These are phyloP conservation scores for Trematocara macrostoma DNA, from an alignment of 2,113 vertebrate genomes.

Conservation along the genomic window DNA sequence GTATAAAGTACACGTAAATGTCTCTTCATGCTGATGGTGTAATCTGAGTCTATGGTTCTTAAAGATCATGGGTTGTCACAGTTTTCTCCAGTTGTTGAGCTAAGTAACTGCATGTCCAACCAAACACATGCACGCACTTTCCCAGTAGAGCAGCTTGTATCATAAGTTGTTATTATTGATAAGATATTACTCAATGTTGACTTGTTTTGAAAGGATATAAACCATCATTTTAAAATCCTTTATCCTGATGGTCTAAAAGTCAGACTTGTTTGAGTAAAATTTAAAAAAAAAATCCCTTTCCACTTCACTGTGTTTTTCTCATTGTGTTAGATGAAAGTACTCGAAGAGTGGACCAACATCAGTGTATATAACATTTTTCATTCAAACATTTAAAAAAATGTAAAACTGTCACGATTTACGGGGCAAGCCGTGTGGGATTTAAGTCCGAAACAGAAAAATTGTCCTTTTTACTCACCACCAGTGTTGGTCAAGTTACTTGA, in stretches of 20 bases:
- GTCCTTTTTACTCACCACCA: neutral
- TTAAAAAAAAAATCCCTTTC: neutral
- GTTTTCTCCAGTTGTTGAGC: neutral
- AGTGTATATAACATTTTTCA: neutral
- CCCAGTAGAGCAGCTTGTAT: neutral
- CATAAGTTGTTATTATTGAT: neutral
- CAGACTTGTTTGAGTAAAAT: neutral
- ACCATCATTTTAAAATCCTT: neutral
- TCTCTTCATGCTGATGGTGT: neutral
- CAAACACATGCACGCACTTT: neutral
- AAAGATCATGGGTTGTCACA: neutral
- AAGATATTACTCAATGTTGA: neutral
- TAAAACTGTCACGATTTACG: neutral
- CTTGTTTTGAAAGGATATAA: neutral
- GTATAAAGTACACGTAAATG: neutral
- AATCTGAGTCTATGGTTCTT: neutral
- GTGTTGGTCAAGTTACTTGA: too few species aligned
- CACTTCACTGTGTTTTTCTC: neutral
- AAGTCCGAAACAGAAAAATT: neutral
- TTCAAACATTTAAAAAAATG: neutral
- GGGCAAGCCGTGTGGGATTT: accelerated
- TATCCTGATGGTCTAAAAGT: neutral
- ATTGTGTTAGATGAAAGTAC: neutral
- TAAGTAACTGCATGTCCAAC: neutral
- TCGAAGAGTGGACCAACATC: neutral